Base-by-base conservation (phyloP, 2,888 invertebrate species). In the Smittia sp. region DNA sequence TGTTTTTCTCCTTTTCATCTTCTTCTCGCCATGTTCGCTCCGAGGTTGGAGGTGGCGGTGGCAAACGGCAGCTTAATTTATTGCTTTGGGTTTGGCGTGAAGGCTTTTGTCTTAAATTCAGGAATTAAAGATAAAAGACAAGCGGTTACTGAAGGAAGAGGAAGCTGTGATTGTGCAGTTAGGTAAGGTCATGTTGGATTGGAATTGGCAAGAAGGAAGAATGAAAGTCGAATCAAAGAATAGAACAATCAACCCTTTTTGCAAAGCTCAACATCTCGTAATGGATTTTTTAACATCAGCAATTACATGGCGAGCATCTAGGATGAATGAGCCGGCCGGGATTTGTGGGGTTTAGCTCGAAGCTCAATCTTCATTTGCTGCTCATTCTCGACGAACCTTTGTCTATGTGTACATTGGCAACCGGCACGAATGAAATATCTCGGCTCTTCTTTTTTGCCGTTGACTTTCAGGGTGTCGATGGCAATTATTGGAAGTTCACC, bases 71-170 rank as follows among this genome's bases (percentile, higher is more conserved):
- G n/a, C 25, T 27, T 67, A 67, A 67, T 67, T 67, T 67, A 67
- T 67, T 67, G 24, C 67, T 67, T 39, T 20, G 32, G 67, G 15
- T 67, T 13, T 18, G 67, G 20, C 39, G 22, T n/a, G 67, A 46
- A 15, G 41, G 39, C 11, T 67, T 67, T 67, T 39, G 39, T 67
- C 41, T 66, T 32, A 66, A 32, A 32, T 32, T 11, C 38, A 9
- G 4, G 18, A 38, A 66, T 66, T 66, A 66, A 67, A 39, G 67
- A 67, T 67, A 67, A 67, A 20, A 22, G 67, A 41, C 39, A 67
- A 67, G 41, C 32, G 67, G 67, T 41, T 67, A 46, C 46, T 2
- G n/a, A n/a, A 2, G 46, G 46, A 46, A 46, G 11, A 46, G 32
- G 18, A 46, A 66, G 32, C 25, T 66, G 66, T n/a, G 46, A 46